phyloP scores from a whole-genome alignment of 2,888 invertebrate genomes.

The Xestia xanthographa region DNA sequence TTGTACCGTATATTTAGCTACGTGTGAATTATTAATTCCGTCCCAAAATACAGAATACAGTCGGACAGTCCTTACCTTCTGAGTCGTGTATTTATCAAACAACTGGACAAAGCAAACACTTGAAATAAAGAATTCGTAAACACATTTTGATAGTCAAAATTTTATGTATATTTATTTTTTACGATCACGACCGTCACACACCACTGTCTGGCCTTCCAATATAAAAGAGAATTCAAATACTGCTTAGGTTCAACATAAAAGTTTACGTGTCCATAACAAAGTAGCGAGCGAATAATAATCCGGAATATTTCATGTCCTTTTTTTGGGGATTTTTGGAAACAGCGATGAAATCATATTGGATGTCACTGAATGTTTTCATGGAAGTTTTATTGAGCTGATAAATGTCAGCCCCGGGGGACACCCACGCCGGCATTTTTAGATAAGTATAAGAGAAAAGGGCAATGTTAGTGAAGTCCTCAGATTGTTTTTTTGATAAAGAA shows the following conservation, averaged over 20 bases:
- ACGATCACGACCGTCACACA: conserved; percentile 66
- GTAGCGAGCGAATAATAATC: conserved; percentile 79
- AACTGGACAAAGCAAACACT: conserved; percentile 49
- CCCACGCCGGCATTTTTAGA: conserved; percentile 82
- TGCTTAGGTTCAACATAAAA: conserved; percentile 77
- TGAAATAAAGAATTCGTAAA: conserved; percentile 64
- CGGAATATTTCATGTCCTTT: conserved; percentile 79
- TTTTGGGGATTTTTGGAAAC: conserved; percentile 77
- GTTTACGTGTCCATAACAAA: conserved; percentile 80
- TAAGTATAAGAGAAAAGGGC: conserved; percentile 78
- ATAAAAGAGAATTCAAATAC: conserved; percentile 70
- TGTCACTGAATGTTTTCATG: conserved; percentile 86
- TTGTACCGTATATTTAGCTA: conserved; percentile 34
- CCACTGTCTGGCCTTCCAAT: conserved; percentile 64
- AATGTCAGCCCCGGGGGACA: conserved; percentile 83
- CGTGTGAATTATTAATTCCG: conserved; percentile 47
- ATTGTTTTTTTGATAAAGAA: conserved; percentile 66
- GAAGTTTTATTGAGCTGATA: conserved; percentile 88
- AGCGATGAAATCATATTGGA: conserved; percentile 86
- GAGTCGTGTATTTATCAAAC: neutral
- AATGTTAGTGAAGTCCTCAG: conserved; percentile 61
- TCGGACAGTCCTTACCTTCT: conserved; percentile 1
- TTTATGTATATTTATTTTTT: conserved; percentile 66
- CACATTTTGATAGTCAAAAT: conserved; percentile 63
- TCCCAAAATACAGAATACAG: conserved; percentile 20